phyloP scores from a whole-genome alignment of 2,113 vertebrate genomes.

The Petrocephalus microphthalmus region DNA sequence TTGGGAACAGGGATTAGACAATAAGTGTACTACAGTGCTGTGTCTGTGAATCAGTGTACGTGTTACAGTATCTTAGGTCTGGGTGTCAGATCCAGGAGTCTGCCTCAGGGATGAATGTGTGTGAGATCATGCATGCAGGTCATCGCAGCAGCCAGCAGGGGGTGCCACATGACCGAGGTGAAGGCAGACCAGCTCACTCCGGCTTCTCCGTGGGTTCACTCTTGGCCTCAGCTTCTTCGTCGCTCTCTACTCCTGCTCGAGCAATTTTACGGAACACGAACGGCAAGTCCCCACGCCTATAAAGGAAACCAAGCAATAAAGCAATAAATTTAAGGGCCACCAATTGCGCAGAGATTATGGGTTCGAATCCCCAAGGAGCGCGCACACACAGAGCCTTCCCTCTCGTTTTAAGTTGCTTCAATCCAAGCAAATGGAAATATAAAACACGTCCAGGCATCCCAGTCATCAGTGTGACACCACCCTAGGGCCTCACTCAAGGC shows the following conservation, averaged over 20 bases:
- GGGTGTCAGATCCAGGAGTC: not conserved
- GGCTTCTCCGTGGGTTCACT: slow-evolving; percentile 43
- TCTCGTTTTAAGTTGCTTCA: not conserved
- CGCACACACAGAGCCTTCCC: not conserved
- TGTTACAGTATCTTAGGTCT: slow-evolving; percentile 17
- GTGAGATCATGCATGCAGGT: not conserved
- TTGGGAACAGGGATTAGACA: not conserved
- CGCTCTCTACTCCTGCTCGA: slow-evolving; percentile 53
- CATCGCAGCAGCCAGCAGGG: not conserved
- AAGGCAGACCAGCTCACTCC: slow-evolving; percentile 39
- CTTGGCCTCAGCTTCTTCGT: slow-evolving; percentile 50
- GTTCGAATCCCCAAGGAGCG: not conserved
- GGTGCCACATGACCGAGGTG: too few relatives aligned
- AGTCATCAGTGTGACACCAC: not conserved
- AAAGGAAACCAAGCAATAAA: not conserved
- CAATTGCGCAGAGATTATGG: not conserved
- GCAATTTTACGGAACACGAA: slow-evolving; percentile 34
- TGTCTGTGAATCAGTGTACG: not conserved
- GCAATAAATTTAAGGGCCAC: not conserved
- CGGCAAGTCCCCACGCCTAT: slow-evolving; percentile 54
- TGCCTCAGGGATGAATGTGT: not conserved
- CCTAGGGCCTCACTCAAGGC: not conserved
- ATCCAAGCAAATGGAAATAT: not conserved
- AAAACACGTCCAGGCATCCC: not conserved
- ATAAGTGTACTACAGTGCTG: slow-evolving; percentile 9